Evolutionary conservation across 2,888 invertebrate genomes (phyloP).

Genomic region (Drosophila paracracens): DNA sequence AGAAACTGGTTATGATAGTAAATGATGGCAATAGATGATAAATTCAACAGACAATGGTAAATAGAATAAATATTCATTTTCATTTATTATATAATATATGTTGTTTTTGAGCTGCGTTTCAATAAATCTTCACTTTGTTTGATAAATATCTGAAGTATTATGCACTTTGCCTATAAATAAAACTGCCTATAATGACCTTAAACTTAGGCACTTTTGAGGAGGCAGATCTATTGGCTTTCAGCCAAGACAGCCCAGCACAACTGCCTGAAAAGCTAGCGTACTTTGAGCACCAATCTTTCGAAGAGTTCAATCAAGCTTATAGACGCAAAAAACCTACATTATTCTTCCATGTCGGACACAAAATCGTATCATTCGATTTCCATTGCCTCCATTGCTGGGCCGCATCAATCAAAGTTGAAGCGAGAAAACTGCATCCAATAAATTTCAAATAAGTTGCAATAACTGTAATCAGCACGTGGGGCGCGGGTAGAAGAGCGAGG

Average conservation of each 20-base stretch:
- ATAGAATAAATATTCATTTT: not conserved
- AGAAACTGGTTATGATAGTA: not conserved
- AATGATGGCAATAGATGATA: not conserved
- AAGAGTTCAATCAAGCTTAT: constrained; percentile 6
- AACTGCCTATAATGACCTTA: not conserved
- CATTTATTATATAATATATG: not conserved
- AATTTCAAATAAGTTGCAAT: constrained; percentile 76
- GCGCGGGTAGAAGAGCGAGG: not conserved
- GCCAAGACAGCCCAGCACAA: not conserved
- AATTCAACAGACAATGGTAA: not conserved
- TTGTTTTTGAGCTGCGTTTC: not conserved
- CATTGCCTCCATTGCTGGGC: constrained; percentile 25
- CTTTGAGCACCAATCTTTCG: not conserved
- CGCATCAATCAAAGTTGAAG: constrained; percentile 71
- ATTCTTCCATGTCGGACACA: constrained; percentile 27
- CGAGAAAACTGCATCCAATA: constrained; percentile 66
- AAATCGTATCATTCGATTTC: constrained; percentile 39
- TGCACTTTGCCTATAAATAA: not conserved
- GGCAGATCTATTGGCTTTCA: not conserved
- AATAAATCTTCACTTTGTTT: not conserved
- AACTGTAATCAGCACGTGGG: constrained; percentile 75
- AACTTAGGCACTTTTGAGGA: not conserved
- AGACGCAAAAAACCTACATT: not conserved
- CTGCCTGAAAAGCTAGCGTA: not conserved
- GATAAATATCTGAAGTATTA: not conserved